Percentiles rank a stretch among this genome's conserved stretches.
Conservation (phyloP, 37 sponge, comb jelly and placozoan genomes). For the Mnemiopsis leidyi region DNA sequence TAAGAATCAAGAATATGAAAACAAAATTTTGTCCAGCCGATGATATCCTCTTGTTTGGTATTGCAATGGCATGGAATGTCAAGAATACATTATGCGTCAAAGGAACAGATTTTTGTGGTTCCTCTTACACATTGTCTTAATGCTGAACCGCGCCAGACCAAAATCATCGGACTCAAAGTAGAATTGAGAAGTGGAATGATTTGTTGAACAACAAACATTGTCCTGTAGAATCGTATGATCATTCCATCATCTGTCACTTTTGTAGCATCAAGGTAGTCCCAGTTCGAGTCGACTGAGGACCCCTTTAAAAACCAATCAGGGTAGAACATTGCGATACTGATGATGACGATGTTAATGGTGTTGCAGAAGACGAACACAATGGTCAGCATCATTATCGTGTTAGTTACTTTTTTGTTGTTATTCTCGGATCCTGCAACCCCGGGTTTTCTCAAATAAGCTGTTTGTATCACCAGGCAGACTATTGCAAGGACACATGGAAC, state of each 20-base stretch:
- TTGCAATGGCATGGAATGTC: too few species aligned
- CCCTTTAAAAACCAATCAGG: neutral
- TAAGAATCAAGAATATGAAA: too few species aligned
- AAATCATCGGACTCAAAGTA: slow-evolving; percentile 8
- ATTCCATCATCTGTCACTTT: neutral
- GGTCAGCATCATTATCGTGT: slow-evolving; percentile 28
- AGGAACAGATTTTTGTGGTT: too few species aligned
- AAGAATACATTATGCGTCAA: too few species aligned
- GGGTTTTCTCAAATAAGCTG: neutral
- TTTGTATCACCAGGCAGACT: neutral
- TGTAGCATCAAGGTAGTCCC: too few species aligned
- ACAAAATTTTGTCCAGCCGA: too few species aligned
- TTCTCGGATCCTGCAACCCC: neutral
- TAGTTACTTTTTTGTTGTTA: neutral
- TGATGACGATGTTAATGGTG: neutral
- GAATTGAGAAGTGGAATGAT: neutral
- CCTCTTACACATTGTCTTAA: neutral
- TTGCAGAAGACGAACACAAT: slow-evolving; percentile 4
- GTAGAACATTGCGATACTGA: neutral
- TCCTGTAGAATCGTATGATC: slow-evolving; percentile 3
- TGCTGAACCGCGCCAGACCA: slow-evolving; percentile 9
- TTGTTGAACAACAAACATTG: neutral
- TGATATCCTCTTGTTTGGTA: too few species aligned
- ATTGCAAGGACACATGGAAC: neutral
- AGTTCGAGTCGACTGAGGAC: neutral